Evolutionary conservation across 2,113 vertebrate genomes (phyloP).

Genomic region (Albula goreensis): DNA sequence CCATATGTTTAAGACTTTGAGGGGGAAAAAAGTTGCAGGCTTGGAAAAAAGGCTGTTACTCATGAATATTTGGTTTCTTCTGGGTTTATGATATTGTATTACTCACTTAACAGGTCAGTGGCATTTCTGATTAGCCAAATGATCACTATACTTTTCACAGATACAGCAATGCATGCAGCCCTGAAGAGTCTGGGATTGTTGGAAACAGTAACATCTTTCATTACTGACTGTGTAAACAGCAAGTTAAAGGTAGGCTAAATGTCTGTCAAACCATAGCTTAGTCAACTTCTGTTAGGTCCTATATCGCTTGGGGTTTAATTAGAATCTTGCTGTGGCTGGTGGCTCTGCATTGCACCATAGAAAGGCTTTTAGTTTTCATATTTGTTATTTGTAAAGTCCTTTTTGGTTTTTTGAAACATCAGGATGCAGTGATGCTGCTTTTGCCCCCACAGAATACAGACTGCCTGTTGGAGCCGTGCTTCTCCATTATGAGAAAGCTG

Average conservation of each 20-base stretch:
- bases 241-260: conserved; percentile 74
- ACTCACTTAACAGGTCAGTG: conserved; percentile 33
- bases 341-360: not conserved
- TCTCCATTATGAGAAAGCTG: conserved; percentile 83
- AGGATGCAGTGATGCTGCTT: conserved; percentile 28
- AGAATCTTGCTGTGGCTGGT: not conserved
- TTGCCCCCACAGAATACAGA: conserved; percentile 73
- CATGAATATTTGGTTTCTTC: not conserved
- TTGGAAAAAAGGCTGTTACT: not conserved
- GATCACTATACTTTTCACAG: conserved; percentile 62
- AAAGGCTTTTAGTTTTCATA: not conserved
- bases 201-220: conserved; percentile 77
- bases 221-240: conserved; percentile 73
- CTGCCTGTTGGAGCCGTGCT: conserved; percentile 75
- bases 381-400: not conserved
- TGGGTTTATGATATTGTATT: conserved; percentile 25
- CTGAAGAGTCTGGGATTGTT: conserved; percentile 78
- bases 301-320: not conserved
- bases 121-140: conserved; percentile 34
- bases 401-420: not conserved
- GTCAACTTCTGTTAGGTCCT: no score
- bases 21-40: not conserved
- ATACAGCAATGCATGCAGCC: conserved; percentile 79
- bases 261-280: not conserved
- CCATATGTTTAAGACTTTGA: not conserved